These are phyloP conservation scores for Octomys mimax DNA, from an alignment of 2,797 vertebrate species.

Conservation along the genomic window DNA sequence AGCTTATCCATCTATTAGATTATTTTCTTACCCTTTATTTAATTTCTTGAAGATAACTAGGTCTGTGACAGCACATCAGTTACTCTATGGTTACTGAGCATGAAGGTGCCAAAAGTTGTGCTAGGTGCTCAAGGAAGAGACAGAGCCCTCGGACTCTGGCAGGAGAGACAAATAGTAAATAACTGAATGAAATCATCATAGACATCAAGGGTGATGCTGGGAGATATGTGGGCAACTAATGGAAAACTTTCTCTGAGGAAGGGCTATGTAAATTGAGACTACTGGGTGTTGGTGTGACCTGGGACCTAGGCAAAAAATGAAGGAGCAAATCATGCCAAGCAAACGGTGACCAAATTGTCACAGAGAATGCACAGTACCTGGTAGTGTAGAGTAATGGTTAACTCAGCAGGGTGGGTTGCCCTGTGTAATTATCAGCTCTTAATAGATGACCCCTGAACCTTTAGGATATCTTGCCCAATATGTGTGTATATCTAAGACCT, in stretches of 20 bases:
- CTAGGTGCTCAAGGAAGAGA: neutral
- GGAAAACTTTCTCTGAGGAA: constrained; percentile 2
- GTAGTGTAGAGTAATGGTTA: neutral
- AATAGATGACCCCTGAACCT: neutral
- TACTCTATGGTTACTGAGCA: neutral
- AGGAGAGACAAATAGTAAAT: neutral
- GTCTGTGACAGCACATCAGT: neutral
- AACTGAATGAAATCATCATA: neutral
- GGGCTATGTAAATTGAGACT: neutral
- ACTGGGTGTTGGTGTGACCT: neutral
- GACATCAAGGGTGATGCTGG: constrained; percentile 18
- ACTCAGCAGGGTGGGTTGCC: neutral
- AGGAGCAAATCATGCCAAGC: neutral
- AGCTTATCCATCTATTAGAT: neutral
- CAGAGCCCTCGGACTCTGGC: neutral
- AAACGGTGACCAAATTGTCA: neutral
- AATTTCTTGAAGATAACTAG: neutral
- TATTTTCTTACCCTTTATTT: neutral
- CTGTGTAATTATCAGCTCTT: neutral
- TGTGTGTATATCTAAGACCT: neutral
- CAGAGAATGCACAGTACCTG: neutral
- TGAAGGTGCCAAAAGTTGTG: too few species aligned
- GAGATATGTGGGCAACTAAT: neutral
- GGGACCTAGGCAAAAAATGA: neutral
- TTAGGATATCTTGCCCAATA: neutral